Percentiles rank a stretch among this genome's conserved stretches.
These are phyloP conservation scores for Eupsilia transversa DNA, from an alignment of 2,888 invertebrate species.

Conservation along the genomic window DNA sequence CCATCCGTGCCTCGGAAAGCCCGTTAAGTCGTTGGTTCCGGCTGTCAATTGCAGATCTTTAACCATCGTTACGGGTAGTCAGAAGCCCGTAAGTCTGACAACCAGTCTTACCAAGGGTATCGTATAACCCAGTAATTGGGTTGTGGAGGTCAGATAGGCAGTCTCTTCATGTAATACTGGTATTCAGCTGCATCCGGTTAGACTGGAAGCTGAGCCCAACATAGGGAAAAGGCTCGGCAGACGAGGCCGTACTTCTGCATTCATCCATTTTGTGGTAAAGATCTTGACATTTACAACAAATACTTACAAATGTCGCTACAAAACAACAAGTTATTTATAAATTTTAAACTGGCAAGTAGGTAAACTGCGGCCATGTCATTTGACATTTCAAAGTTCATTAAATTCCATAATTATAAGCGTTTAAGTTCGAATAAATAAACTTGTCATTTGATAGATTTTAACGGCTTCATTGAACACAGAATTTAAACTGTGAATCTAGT, in stretches of 20 bases:
- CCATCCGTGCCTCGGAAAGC: no score
- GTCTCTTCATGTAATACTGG: no score
- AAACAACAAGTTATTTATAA: constrained; percentile 46
- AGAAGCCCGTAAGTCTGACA: no score
- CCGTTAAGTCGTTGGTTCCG: no score
- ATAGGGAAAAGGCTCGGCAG: no score
- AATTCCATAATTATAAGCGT: constrained; percentile 17
- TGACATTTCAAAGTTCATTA: constrained; percentile 48
- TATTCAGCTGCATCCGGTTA: no score
- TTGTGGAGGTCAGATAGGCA: no score
- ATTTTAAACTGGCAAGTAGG: constrained; percentile 25
- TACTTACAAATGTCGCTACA: constrained; percentile 26
- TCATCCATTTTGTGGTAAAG: neutral
- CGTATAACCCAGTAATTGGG: no score
- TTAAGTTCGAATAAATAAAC: neutral
- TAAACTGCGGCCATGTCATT: constrained; percentile 25
- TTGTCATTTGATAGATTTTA: neutral
- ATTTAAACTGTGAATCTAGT: neutral
- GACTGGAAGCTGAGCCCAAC: no score
- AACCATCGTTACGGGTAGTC: no score
- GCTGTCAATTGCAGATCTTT: no score
- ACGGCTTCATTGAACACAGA: neutral
- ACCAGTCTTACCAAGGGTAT: no score
- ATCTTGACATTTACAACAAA: constrained; percentile 52
- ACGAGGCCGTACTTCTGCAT: neutral